A percentile compares a stretch with the other conserved stretches of the same genome.
Conservation (phyloP, 2,113 vertebrate species). For the Mustela nigripes region DNA sequence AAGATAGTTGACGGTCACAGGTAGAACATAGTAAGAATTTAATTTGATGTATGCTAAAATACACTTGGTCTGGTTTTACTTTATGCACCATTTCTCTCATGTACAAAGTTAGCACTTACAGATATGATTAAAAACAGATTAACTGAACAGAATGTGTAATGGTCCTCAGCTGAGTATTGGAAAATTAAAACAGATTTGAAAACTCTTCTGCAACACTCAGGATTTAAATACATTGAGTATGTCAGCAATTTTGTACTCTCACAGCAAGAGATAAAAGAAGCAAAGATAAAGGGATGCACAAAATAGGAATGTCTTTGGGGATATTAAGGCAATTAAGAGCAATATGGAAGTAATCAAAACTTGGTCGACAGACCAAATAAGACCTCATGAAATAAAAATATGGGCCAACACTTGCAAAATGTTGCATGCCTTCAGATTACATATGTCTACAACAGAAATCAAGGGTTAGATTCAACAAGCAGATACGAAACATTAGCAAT, state of each 20-base stretch:
- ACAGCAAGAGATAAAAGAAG: slow-evolving; percentile 84
- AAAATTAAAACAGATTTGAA: slow-evolving; percentile 84
- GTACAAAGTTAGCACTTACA: slow-evolving; percentile 60
- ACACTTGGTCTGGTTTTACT: slow-evolving; percentile 60
- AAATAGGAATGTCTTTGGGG: slow-evolving; percentile 81
- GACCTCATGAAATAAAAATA: slow-evolving; percentile 80
- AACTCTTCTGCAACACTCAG: slow-evolving; percentile 68
- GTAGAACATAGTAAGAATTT: slow-evolving; percentile 50
- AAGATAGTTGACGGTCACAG: neutral
- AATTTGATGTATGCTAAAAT: slow-evolving; percentile 23
- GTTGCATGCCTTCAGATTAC: slow-evolving; percentile 61
- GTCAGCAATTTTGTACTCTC: slow-evolving; percentile 81
- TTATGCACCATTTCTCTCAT: slow-evolving; percentile 66
- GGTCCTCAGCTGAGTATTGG: slow-evolving; percentile 76
- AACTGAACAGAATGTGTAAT: slow-evolving; percentile 73
- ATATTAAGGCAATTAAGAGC: slow-evolving; percentile 83
- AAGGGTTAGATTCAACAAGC: slow-evolving; percentile 64
- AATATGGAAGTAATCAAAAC: slow-evolving; percentile 87
- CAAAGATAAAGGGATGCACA: slow-evolving; percentile 83
- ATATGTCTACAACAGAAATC: slow-evolving; percentile 73
- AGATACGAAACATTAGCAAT: slow-evolving; percentile 77
- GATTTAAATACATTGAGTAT: slow-evolving; percentile 83
- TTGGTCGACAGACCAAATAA: slow-evolving; percentile 83
- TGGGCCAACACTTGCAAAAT: slow-evolving; percentile 73
- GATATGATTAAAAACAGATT: slow-evolving; percentile 84